Conservation (phyloP, 1,140 invertebrate species). For the Penaeus japonicus region DNA sequence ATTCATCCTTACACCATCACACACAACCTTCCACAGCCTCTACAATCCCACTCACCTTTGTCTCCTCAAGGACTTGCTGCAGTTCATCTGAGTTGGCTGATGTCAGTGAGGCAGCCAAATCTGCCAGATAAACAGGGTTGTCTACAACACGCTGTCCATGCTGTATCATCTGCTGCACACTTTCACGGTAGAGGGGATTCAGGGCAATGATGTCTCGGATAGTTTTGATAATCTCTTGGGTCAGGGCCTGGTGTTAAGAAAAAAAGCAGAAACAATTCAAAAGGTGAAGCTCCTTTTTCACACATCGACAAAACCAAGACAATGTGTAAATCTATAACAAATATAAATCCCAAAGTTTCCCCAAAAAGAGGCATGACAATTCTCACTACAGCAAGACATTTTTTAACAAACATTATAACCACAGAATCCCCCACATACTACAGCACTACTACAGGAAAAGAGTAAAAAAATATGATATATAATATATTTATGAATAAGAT, state of each 20-base stretch:
- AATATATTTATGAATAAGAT: too few relatives aligned
- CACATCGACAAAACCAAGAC: too few relatives aligned
- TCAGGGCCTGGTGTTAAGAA: constrained; percentile 75
- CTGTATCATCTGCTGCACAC: constrained; percentile 90
- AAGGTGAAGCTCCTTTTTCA: too few relatives aligned
- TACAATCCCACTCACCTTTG: constrained; percentile 75
- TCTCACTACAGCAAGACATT: too few relatives aligned
- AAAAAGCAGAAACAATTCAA: background rate
- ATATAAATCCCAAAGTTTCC: background rate
- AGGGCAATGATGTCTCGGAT: constrained; percentile 95
- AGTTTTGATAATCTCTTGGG: constrained; percentile 97
- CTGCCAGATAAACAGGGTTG: constrained; percentile 98
- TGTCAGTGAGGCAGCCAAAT: constrained; percentile 94
- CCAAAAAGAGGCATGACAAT: too few relatives aligned
- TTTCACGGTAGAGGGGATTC: constrained; percentile 88
- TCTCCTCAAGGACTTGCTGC: constrained; percentile 94
- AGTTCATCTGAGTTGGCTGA: constrained; percentile 90
- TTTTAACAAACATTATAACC: too few relatives aligned
- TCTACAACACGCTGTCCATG: constrained; percentile 95
- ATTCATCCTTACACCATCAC: background rate
- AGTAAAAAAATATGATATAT: too few relatives aligned
- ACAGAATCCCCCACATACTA: too few relatives aligned
- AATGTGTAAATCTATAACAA: background rate
- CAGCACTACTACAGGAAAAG: too few relatives aligned
- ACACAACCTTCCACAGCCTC: background rate